Conservation (phyloP, 2,797 vertebrate genomes). For the Enteromius argenteus region DNA sequence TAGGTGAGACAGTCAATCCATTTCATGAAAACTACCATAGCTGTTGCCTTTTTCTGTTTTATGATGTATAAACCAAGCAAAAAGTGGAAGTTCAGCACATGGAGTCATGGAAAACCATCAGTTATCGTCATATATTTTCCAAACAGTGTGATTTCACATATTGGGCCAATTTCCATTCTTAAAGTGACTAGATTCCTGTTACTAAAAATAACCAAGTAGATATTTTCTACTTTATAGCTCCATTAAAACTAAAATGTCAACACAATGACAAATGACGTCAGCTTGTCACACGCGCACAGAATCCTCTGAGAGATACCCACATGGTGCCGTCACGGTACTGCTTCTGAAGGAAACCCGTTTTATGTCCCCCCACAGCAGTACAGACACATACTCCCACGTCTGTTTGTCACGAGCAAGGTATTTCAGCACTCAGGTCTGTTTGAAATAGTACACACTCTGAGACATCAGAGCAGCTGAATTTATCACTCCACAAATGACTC, state of each 20-base stretch:
- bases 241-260: slow-evolving; percentile 46
- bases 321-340: slow-evolving; percentile 74
- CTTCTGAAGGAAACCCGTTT: slow-evolving; percentile 56
- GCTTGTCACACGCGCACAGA: slow-evolving; percentile 25
- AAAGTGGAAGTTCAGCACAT: slow-evolving; percentile 6
- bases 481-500: background rate
- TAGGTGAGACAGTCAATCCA: slow-evolving; percentile 77
- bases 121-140: background rate
- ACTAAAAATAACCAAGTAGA: slow-evolving; percentile 27
- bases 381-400: slow-evolving; percentile 24
- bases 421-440: slow-evolving; percentile 15
- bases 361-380: slow-evolving; percentile 46
- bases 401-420: slow-evolving; percentile 13
- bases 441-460: slow-evolving; percentile 19
- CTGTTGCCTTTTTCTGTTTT: background rate
- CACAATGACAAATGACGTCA: slow-evolving; percentile 70
- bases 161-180: background rate
- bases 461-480: slow-evolving; percentile 9
- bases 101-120: background rate
- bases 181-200: background rate
- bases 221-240: slow-evolving; percentile 31
- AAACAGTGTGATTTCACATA: background rate
- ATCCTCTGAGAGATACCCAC: slow-evolving; percentile 70
- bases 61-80: background rate
- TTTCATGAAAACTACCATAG: background rate